These are phyloP conservation scores for Pseudeuparius sepicola DNA, from an alignment of 2,888 invertebrate genomes.

Conservation along the genomic window DNA sequence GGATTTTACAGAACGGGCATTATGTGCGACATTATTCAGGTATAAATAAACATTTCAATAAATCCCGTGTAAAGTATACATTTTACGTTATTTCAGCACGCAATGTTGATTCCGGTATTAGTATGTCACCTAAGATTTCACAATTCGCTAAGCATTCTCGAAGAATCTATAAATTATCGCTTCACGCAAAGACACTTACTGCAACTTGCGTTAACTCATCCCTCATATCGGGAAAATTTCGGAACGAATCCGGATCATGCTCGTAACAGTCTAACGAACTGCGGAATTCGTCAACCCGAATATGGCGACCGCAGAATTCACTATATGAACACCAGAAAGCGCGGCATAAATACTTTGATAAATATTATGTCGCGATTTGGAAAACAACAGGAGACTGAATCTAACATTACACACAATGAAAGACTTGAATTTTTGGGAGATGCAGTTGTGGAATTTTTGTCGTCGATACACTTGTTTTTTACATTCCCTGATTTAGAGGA, in stretches of 20 bases:
- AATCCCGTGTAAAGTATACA: slow-evolving; percentile 4
- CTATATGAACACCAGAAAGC: slow-evolving; percentile 84
- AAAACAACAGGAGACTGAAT: slow-evolving; percentile 78
- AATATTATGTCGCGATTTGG: slow-evolving; percentile 97
- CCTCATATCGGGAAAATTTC: slow-evolving; percentile 93
- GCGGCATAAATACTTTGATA: slow-evolving; percentile 91
- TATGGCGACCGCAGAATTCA: slow-evolving; percentile 91
- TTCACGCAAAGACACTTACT: slow-evolving; percentile 79
- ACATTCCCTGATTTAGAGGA: slow-evolving; percentile 96
- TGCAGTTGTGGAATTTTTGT: slow-evolving; percentile 95
- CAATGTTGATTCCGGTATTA: slow-evolving; percentile 89
- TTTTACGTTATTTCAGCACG: too few relatives aligned
- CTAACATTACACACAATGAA: slow-evolving; percentile 93
- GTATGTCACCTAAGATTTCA: slow-evolving; percentile 93
- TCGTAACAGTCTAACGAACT: slow-evolving; percentile 93
- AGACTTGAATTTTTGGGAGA: slow-evolving; percentile 96
- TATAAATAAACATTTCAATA: slow-evolving; percentile 6
- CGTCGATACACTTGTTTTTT: slow-evolving; percentile 91
- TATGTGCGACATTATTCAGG: slow-evolving; percentile 83
- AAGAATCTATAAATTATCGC: slow-evolving; percentile 67
- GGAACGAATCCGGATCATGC: slow-evolving; percentile 99
- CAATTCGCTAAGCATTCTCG: slow-evolving; percentile 74
- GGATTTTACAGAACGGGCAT: slow-evolving; percentile 91
- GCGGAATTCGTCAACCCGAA: slow-evolving; percentile 92
- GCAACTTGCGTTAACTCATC: slow-evolving; percentile 95